phyloP scores from a whole-genome alignment of 1,140 invertebrate species.

The Bombus sylvicola region DNA sequence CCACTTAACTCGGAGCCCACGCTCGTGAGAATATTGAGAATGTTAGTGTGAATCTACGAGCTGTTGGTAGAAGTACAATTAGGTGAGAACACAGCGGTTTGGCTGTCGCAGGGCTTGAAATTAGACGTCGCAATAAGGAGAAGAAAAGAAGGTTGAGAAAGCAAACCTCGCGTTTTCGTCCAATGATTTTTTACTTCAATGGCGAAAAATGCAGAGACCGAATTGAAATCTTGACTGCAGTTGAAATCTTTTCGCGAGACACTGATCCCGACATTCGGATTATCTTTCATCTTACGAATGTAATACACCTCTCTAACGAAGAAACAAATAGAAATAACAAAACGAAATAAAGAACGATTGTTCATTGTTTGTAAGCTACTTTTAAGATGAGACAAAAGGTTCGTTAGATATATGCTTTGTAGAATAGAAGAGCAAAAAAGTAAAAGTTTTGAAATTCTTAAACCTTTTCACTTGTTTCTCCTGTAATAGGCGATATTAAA shows the following conservation, averaged over 20 bases:
- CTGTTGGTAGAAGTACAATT: too few species aligned
- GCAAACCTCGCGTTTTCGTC: too few species aligned
- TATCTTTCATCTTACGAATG: conserved; percentile 31
- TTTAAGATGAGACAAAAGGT: neutral
- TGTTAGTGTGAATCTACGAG: too few species aligned
- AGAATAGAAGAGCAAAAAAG: neutral
- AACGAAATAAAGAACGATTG: conserved; percentile 4
- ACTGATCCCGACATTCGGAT: neutral
- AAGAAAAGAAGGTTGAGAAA: too few species aligned
- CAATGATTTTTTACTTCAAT: neutral
- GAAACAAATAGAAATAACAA: conserved; percentile 5
- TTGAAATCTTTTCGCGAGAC: neutral
- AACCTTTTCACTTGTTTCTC: neutral
- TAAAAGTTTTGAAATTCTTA: neutral
- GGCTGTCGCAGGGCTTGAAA: too few species aligned
- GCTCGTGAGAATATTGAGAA: too few species aligned
- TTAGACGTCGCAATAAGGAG: too few species aligned
- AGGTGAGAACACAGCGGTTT: too few species aligned
- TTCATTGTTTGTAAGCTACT: neutral
- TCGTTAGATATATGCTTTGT: neutral
- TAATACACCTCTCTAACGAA: neutral
- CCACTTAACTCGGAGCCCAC: too few species aligned
- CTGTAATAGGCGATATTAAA: neutral
- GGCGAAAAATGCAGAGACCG: neutral
- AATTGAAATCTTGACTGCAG: neutral